A percentile compares a stretch with the other conserved stretches of the same genome.
phyloP scores from a whole-genome alignment of 2,888 invertebrate species.

The Agrilus cyanescens region DNA sequence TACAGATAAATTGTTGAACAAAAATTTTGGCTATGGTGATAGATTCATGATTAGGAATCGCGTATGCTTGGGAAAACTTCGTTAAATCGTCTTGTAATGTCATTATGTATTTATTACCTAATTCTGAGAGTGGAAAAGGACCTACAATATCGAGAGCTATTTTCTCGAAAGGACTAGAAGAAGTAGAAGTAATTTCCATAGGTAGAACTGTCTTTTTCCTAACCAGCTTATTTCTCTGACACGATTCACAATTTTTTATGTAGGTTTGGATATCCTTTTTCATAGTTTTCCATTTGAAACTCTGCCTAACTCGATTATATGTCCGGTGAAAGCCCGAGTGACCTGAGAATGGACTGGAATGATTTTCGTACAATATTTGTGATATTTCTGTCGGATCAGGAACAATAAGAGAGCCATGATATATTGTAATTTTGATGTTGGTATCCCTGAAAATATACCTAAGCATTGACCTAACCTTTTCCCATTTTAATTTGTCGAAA shows the following conservation, averaged over 20 bases:
- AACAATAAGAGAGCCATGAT: slow-evolving; percentile 8
- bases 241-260: slow-evolving; percentile 22
- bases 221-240: slow-evolving; percentile 23
- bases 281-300: slow-evolving; percentile 24
- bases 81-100: slow-evolving; percentile 25
- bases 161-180: slow-evolving; percentile 20
- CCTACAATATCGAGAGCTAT: slow-evolving; percentile 24
- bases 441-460: slow-evolving; percentile 14
- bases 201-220: slow-evolving; percentile 17
- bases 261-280: slow-evolving; percentile 23
- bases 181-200: slow-evolving; percentile 24
- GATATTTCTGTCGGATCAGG: slow-evolving; percentile 12
- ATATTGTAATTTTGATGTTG: slow-evolving; percentile 14
- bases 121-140: slow-evolving; percentile 18
- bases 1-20: slow-evolving; percentile 12
- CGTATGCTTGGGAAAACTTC: slow-evolving; percentile 22
- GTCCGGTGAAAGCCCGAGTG: slow-evolving; percentile 18
- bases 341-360: slow-evolving; percentile 13
- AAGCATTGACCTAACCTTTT: slow-evolving; percentile 10
- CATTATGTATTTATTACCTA: slow-evolving; percentile 19
- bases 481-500: slow-evolving; percentile 1
- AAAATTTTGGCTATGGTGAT: slow-evolving; percentile 8
- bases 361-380: slow-evolving; percentile 17
- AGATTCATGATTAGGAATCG: slow-evolving; percentile 23
- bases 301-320: slow-evolving; percentile 18